These are phyloP conservation scores for Anoura caudifer DNA, from an alignment of 2,113 vertebrate genomes.

Conservation along the genomic window DNA sequence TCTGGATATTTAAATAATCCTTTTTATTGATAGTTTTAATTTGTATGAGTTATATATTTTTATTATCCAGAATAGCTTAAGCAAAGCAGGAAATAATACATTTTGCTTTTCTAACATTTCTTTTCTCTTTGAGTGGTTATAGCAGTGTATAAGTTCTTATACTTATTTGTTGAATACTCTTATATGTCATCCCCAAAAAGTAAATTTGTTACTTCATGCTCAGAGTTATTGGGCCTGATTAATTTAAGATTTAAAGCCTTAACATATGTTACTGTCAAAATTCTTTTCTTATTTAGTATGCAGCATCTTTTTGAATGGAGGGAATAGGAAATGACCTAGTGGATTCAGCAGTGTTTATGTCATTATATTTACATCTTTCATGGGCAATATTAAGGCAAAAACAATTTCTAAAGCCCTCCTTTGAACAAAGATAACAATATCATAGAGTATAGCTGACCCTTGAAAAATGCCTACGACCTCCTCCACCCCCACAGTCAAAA, in stretches of 20 bases:
- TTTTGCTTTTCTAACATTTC: slow-evolving; percentile 17
- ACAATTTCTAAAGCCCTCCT: not conserved
- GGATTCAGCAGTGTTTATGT: not conserved
- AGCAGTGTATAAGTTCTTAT: not conserved
- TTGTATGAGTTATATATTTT: not conserved
- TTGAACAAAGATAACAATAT: not conserved
- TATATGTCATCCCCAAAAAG: not conserved
- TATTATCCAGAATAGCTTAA: not conserved
- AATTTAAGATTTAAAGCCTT: not conserved
- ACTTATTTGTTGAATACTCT: not conserved
- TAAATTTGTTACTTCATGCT: not conserved
- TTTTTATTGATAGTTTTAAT: not conserved
- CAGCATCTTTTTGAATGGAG: not conserved
- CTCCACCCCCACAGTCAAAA: not conserved
- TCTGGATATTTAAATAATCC: slow-evolving; percentile 5
- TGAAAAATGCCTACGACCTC: not conserved
- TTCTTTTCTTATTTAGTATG: not conserved
- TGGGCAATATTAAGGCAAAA: not conserved
- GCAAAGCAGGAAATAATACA: not conserved
- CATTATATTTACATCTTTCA: slow-evolving; percentile 54
- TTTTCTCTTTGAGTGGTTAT: not conserved
- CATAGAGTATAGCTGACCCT: not conserved
- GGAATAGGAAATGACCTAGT: not conserved
- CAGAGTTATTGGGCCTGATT: not conserved
- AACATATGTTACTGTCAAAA: not conserved